Conservation (phyloP, 2,797 vertebrate species). For the Carduelis carduelis region DNA sequence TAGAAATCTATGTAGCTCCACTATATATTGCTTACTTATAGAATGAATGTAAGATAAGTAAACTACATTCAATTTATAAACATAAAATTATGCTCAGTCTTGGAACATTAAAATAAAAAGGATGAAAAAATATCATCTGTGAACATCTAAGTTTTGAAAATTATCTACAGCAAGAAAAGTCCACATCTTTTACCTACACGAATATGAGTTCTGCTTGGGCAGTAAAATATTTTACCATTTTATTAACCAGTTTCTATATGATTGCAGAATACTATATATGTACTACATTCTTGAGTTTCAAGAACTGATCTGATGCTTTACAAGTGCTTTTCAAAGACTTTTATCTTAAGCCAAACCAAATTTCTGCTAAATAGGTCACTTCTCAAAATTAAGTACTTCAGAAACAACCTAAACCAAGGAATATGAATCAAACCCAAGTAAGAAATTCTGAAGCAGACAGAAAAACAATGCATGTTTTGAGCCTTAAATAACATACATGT, state of each 20-base stretch:
- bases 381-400: not conserved
- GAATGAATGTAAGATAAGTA: not conserved
- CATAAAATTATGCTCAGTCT: not conserved
- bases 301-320: not conserved
- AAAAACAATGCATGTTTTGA: not conserved
- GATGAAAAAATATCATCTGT: not conserved
- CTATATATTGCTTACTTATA: not conserved
- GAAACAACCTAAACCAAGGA: not conserved
- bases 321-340: not conserved
- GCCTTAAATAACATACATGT: not conserved
- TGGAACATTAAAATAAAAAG: not conserved
- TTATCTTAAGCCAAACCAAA: not conserved
- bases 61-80: not conserved
- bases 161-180: not conserved
- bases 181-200: not conserved
- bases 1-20: not conserved
- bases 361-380: not conserved
- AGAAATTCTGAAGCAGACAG: not conserved
- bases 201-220: not conserved
- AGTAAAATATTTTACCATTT: not conserved
- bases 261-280: not conserved
- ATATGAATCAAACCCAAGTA: not conserved
- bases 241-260: not conserved
- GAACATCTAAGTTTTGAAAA: not conserved
- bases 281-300: not conserved